Conservation (phyloP, 2,797 vertebrate genomes). For the Odontamblyopus rebecca region DNA sequence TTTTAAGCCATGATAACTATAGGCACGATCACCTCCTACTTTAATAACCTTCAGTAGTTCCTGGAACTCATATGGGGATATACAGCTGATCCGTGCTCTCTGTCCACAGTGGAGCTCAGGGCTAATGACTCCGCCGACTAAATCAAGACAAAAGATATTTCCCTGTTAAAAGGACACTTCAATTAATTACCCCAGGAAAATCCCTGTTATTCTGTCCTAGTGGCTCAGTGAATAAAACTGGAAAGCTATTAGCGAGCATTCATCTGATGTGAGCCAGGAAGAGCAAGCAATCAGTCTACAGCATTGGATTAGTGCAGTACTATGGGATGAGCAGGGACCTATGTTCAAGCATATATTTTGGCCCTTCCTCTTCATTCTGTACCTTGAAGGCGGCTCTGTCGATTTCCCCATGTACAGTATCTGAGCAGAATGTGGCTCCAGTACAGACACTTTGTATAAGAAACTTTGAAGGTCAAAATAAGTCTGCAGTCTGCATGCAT, state of each 20-base stretch:
- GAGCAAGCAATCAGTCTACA: slow-evolving; percentile 58
- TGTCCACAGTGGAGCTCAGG: slow-evolving; percentile 35
- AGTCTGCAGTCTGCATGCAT: too few species aligned
- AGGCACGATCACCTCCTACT: slow-evolving; percentile 14
- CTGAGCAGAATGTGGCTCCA: too few species aligned
- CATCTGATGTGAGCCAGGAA: slow-evolving; percentile 59
- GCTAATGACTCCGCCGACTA: slow-evolving; percentile 59
- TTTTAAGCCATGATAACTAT: slow-evolving; percentile 11
- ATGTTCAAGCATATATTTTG: background rate
- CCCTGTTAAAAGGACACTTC: slow-evolving; percentile 65
- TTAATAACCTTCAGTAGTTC: slow-evolving; percentile 14
- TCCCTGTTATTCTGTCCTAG: slow-evolving; percentile 66
- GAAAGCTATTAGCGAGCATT: slow-evolving; percentile 75
- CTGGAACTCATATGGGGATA: slow-evolving; percentile 29
- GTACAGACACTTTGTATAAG: too few species aligned
- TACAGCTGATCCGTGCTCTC: slow-evolving; percentile 37
- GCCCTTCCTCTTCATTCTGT: background rate
- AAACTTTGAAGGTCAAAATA: too few species aligned
- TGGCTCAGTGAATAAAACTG: slow-evolving; percentile 71
- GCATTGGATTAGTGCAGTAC: slow-evolving; percentile 35
- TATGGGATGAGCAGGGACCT: slow-evolving; percentile 7
- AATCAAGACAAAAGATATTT: slow-evolving; percentile 70
- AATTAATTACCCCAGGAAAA: slow-evolving; percentile 74
- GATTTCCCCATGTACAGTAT: too few species aligned
- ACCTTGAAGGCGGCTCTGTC: too few species aligned